Base-by-base conservation (phyloP, 2,888 invertebrate genomes). In the Autographa gamma region DNA sequence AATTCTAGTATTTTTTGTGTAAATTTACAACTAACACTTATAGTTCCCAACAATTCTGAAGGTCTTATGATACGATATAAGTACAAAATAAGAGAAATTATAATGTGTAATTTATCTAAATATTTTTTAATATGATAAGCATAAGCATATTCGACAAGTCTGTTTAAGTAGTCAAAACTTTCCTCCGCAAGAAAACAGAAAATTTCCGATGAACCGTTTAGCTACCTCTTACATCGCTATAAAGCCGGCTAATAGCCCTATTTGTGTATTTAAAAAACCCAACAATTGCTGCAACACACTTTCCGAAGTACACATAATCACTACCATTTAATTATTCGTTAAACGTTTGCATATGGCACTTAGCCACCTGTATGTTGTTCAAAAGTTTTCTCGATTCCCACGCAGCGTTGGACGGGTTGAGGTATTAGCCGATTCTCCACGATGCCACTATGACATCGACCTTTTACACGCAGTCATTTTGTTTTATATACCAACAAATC, bases 401-500 rank as follows among this genome's bases (percentile, higher is more conserved):
- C 82, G 82, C 67, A 76, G 59, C 58, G 60, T 66, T 82, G 73
- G 69, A 69, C 79, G 83, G 52, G 79, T 82, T 82, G 82, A 82
- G 81, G 82, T 75, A 82, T 82, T 82, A 79, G 75, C 32, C 72
- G 72, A 82, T 82, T 82, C 79, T 81, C 69, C 16, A 82, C 82
- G 83, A 81, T 82, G 82, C 79, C 83, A 71, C 82, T 77, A 81
- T 63, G 77, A 82, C 82, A 77, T 67, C 79, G 69, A 82, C 82
- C 82, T 82, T 82, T 82, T 58, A 79, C 77, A 80, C 79, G 77
- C 73, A 76, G 77, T 54, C 73, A 82, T 82, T 79, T 82, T 69
- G 76, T 80, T 82, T 82, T 82, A 81, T 77, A 68, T 75, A 82
- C 83, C 79, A 82, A 82, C 68, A 69, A 82, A 82, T 82, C 77